Conservation (phyloP, 2,113 vertebrate genomes). For the Alligator sinensis region DNA sequence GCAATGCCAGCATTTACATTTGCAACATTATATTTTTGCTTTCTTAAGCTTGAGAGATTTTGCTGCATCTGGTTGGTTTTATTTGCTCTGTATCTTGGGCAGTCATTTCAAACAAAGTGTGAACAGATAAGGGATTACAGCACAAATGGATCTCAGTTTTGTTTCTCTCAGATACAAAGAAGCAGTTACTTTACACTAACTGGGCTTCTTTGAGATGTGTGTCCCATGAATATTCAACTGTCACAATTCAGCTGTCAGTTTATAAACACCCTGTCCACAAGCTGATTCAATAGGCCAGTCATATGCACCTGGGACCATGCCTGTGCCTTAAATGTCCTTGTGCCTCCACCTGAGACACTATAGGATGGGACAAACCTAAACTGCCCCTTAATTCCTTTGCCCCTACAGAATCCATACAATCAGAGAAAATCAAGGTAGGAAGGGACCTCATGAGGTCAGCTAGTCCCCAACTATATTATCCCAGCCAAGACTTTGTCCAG, state of each 20-base stretch:
- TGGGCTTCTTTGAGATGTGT: constrained; percentile 22
- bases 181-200: background rate
- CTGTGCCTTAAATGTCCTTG: background rate
- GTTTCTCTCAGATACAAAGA: constrained; percentile 20
- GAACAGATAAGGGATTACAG: constrained; percentile 45
- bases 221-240: background rate
- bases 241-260: constrained; percentile 5
- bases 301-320: background rate
- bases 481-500: no score
- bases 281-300: constrained; percentile 11
- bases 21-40: constrained; percentile 52
- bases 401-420: background rate
- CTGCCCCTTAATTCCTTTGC: background rate
- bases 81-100: constrained; percentile 59
- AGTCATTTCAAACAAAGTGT: constrained; percentile 37
- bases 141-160: constrained; percentile 20
- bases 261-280: background rate
- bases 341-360: background rate
- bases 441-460: no score
- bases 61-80: constrained; percentile 61
- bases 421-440: no score
- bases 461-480: no score
- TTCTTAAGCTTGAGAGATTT: constrained; percentile 53
- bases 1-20: constrained; percentile 72
- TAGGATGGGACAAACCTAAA: background rate